Evolutionary conservation across 2,113 vertebrate species (phyloP).

Genomic region (Cranoglanis bouderius): DNA sequence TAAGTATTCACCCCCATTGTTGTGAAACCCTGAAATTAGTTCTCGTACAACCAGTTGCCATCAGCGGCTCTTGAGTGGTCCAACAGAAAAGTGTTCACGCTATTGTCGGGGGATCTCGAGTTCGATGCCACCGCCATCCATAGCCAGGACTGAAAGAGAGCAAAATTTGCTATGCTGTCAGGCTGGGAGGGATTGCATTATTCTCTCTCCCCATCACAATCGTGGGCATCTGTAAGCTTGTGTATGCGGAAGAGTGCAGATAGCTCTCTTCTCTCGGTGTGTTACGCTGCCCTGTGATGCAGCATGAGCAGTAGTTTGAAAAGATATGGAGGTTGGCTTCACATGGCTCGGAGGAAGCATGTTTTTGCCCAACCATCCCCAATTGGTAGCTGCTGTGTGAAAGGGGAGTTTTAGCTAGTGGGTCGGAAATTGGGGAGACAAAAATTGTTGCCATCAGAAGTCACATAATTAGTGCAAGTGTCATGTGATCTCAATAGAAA

Average conservation of each 20-base stretch:
- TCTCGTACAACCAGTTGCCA: neutral
- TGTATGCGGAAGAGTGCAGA: neutral
- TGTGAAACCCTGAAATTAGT: neutral
- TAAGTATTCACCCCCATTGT: neutral
- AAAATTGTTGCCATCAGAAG: neutral
- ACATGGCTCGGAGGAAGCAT: neutral
- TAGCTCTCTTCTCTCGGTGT: neutral
- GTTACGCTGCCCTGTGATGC: neutral
- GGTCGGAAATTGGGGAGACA: neutral
- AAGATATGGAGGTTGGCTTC: neutral
- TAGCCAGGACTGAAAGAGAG: neutral
- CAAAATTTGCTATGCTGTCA: neutral
- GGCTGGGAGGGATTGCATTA: neutral
- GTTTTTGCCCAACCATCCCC: neutral
- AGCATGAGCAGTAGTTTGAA: neutral
- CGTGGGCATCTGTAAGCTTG: neutral
- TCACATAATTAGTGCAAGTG: neutral
- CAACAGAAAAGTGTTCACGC: neutral
- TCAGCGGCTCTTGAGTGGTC: neutral
- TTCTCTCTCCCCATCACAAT: neutral
- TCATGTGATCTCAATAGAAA: neutral
- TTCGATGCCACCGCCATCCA: neutral
- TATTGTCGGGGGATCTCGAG: neutral
- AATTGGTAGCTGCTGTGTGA: neutral
- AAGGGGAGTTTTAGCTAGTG: neutral